These are phyloP conservation scores for Margaritifera margaritifera DNA, from an alignment of 2,888 invertebrate genomes.

Conservation along the genomic window DNA sequence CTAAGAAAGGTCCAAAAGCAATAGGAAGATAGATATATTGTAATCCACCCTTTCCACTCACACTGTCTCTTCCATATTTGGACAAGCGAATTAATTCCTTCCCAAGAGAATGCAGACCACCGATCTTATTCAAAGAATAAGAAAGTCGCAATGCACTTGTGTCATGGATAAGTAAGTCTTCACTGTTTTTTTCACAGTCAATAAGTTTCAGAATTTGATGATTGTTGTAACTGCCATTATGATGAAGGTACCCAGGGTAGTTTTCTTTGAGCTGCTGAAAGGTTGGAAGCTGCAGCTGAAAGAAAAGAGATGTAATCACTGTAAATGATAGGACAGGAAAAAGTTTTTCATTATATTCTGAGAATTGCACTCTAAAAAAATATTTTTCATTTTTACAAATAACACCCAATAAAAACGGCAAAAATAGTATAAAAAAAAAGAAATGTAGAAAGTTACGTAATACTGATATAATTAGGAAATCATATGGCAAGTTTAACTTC, in stretches of 20 bases:
- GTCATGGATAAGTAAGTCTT: slow-evolving; percentile 59
- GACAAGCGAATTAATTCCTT: slow-evolving; percentile 59
- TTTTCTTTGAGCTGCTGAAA: slow-evolving; percentile 57
- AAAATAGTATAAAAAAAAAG: too few species aligned
- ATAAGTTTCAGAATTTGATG: slow-evolving; percentile 55
- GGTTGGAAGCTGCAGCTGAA: slow-evolving; percentile 62
- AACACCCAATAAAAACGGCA: too few species aligned
- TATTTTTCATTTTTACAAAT: too few species aligned
- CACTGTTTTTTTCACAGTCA: slow-evolving; percentile 38
- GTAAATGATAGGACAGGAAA: too few species aligned
- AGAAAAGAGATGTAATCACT: slow-evolving; percentile 9
- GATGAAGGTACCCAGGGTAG: slow-evolving; percentile 68
- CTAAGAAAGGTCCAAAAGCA: slow-evolving; percentile 68
- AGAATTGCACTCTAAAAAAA: too few species aligned
- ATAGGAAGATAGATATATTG: slow-evolving; percentile 69
- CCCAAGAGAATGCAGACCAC: slow-evolving; percentile 65
- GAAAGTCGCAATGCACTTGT: slow-evolving; percentile 69
- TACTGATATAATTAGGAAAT: too few species aligned
- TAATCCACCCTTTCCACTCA: slow-evolving; percentile 55
- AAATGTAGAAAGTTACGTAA: too few species aligned
- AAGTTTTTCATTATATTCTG: too few species aligned
- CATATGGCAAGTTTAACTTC: too few species aligned
- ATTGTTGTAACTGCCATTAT: slow-evolving; percentile 62
- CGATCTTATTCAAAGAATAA: slow-evolving; percentile 62
- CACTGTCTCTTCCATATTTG: slow-evolving; percentile 65